Evolutionary conservation across 2,888 invertebrate genomes (phyloP).

Genomic region (Tridacna crocea): DNA sequence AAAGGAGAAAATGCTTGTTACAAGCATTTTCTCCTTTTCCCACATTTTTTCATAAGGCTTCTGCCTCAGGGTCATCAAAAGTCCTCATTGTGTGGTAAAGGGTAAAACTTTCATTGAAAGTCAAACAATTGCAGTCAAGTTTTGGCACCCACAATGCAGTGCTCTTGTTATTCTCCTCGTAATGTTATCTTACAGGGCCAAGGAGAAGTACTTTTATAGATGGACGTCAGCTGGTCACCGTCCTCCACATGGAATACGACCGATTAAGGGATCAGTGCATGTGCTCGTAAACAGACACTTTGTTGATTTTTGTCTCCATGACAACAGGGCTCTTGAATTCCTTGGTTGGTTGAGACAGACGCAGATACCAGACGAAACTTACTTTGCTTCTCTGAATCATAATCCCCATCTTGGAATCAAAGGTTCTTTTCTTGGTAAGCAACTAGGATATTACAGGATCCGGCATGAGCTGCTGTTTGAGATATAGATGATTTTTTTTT

Average conservation of each 20-base stretch:
- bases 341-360: constrained; percentile 73
- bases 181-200: constrained; percentile 26
- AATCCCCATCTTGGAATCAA: constrained; percentile 71
- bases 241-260: constrained; percentile 60
- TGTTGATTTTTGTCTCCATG: constrained; percentile 70
- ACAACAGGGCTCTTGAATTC: constrained; percentile 64
- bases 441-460: neutral
- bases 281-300: constrained; percentile 70
- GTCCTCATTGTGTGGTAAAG: no score
- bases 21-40: no score
- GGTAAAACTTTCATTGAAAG: no score
- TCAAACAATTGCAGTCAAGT: no score
- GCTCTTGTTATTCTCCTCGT: no score
- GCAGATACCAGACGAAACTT: constrained; percentile 75
- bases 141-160: no score
- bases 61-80: no score
- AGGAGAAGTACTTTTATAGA: constrained; percentile 44
- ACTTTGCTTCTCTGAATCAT: constrained; percentile 76
- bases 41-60: no score
- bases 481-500: no score
- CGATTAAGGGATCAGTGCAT: constrained; percentile 75
- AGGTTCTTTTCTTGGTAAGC: constrained; percentile 71
- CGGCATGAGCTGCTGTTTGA: no score
- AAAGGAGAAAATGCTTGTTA: no score
- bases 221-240: constrained; percentile 43